Evolutionary conservation across 1,140 invertebrate species (phyloP), one percentile per base, ranked within the genome.

Genomic region (Philotrypesis tridentata): DNA sequence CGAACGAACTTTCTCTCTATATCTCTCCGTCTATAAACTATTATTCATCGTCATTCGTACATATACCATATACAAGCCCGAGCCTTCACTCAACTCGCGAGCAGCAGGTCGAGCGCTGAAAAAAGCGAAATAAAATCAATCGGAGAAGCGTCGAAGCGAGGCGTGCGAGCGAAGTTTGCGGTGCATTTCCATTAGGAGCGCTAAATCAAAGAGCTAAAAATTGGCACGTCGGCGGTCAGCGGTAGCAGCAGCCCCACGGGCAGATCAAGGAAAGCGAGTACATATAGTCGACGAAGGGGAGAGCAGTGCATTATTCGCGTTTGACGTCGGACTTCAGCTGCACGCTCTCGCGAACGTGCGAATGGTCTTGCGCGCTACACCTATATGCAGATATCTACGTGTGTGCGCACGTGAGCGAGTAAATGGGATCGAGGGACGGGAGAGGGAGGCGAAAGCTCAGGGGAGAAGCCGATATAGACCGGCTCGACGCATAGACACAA

Each of bases 301-400:
- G 70, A 90, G 88, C 85, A 86, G 86, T 85, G 86, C 89, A 89
- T 89, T 90, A 89, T 88, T 89, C 88, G 89, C 87, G 85, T 90
- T 89, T 90, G 89, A 90, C 89, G 85, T 88, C 84, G 85, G 85
- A 86, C 88, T 87, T 89, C 89, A 90, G 89, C 89, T 90, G 88
- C 87, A 86, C 79, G 81, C 86, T 85, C 87, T 8, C 61, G 9
- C 40, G 70, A 31, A 85, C 85, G 86, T 87, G 88, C 86, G 84
- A 85, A 81, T 55, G 82, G 48, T 55, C 48, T 55, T 55, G n/a
- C 8, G 61, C 84, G 83, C 68, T 83, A n/a, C 12, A 37, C 9
- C 4, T 8, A 9, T 31, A n/a, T 74, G 71, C n/a, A 33, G 3
- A 40, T 21, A 31, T 23, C 4, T 0, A n/a, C 1, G 48, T 55